Evolutionary conservation across 2,797 vertebrate species (phyloP), one percentile per base, ranked within the genome.

Genomic region (Acrossocheilus wenchowensis): DNA sequence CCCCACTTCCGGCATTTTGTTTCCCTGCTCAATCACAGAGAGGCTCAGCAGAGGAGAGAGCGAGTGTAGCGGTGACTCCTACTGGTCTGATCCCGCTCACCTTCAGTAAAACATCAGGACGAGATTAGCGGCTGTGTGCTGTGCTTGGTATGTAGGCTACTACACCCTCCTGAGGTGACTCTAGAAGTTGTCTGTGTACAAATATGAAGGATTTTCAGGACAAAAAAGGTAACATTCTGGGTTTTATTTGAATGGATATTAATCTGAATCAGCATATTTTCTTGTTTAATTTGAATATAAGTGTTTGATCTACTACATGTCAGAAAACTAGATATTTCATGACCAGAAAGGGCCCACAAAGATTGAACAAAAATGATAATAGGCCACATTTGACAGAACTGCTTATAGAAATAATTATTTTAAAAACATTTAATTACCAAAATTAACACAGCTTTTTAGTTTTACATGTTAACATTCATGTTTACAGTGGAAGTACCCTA

Each of bases 21-120:
- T 89, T 88, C 88, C 36, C 66, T 48, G 39, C 88, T 89, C 23
- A 83, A 68, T 82, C 87, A 86, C 84, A 87, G 80, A 71, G 84
- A 68, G 39, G 19, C 66, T 64, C 88, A 93, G 93, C 93, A 93
- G 91, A 92, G 93, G 92, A 93, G 90, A 92, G 92, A 92, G 91
- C 34, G 69, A 68, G 66, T 41, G 81, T 60, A 84, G 82, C 78
- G 82, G 93, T 93, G 94, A 94, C 94, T 94, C 94, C 93, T 94
- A 87, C 93, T 94, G 94, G 94, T 84, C 84, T 89, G 41, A 64
- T 86, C 64, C 80, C 89, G 92, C 92, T 89, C 84, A 66, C 39
- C 52, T 82, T 60, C 78, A 78, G 60, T 12, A 52, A 14, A 43
- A 66, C 48, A 68, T 15, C 14, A 80, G 66, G 79, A 81, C 54